These are phyloP conservation scores for Megalonaias nervosa DNA, from an alignment of 1,140 invertebrate species.

Conservation along the genomic window DNA sequence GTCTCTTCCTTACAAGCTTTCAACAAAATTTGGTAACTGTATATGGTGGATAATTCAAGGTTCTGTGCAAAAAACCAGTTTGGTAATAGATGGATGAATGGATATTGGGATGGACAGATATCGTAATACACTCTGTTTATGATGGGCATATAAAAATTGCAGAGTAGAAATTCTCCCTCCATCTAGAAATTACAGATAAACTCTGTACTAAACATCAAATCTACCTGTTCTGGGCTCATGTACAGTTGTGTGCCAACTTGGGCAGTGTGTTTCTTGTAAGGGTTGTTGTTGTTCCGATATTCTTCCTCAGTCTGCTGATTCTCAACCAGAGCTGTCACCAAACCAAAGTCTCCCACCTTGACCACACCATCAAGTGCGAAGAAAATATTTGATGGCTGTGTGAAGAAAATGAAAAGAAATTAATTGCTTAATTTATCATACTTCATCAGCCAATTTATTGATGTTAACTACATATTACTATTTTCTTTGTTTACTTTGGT, in stretches of 20 bases:
- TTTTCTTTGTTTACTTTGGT: too few relatives aligned
- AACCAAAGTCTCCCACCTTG: slow-evolving; percentile 97
- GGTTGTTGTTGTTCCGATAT: slow-evolving; percentile 35
- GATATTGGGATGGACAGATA: too few relatives aligned
- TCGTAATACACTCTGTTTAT: not conserved
- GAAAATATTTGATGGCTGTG: slow-evolving; percentile 94
- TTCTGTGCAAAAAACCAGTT: too few relatives aligned
- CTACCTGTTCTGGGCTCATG: slow-evolving; percentile 96
- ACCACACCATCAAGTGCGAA: slow-evolving; percentile 89
- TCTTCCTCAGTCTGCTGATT: slow-evolving; percentile 36
- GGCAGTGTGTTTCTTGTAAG: slow-evolving; percentile 76
- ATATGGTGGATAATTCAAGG: too few relatives aligned
- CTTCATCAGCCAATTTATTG: too few relatives aligned
- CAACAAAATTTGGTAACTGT: too few relatives aligned
- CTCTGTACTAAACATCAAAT: slow-evolving; percentile 1
- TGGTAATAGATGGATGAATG: not conserved
- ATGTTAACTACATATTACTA: too few relatives aligned
- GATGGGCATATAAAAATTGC: not conserved
- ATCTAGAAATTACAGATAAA: not conserved
- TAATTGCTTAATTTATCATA: not conserved
- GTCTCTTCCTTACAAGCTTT: too few relatives aligned
- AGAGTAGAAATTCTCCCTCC: not conserved
- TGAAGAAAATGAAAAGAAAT: slow-evolving; percentile 53
- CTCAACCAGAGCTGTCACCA: slow-evolving; percentile 89
- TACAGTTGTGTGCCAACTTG: slow-evolving; percentile 92